Evolutionary conservation across 2,797 vertebrate genomes (phyloP), one percentile per base, ranked within the genome.

Genomic region (Alcedo atthis): DNA sequence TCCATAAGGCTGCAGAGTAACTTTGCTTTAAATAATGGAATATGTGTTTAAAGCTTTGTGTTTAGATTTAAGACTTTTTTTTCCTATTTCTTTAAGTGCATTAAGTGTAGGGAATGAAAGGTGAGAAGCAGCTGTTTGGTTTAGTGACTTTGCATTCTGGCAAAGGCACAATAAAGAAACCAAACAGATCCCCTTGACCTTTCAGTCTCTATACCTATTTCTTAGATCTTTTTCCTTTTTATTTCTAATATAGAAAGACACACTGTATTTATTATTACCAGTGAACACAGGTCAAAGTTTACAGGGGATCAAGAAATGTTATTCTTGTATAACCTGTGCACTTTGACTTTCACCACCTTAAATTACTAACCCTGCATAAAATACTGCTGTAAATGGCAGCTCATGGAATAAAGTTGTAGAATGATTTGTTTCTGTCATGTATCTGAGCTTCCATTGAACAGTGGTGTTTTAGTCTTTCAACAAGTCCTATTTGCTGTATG

Each of bases 1-100:
- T 99, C 99, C 99, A 99, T 99, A 99, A 99, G 99, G 99, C 99
- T 99, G 99, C 99, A 99, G 98, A 98, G 98, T 98, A 98, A 98
- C 97, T 97, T 98, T 96, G 98, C 98, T 99, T 99, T 98, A 97
- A 98, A 98, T 97, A 98, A 98, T 98, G 97, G 98, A 98, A 98
- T 98, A 98, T 96, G 98, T 98, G 96, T 98, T 97, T 97, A 98
- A 98, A 98, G 98, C 98, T 99, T 98, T 98, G 98, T 98, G 98
- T 99, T 98, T 97, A 97, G 97, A 93, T 97, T 92, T 98, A 98
- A 97, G 97, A 97, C 96, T 95, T 98, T 96, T 96, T 96, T 98
- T 97, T 97, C 93, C 94, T 94, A 92, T 98, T 98, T 98, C 97
- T 98, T 98, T 97, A 97, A 97, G 89, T 97, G 96, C 17, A 90